Conservation (phyloP, 2,797 vertebrate species). For the Eulemur rubriventer region DNA sequence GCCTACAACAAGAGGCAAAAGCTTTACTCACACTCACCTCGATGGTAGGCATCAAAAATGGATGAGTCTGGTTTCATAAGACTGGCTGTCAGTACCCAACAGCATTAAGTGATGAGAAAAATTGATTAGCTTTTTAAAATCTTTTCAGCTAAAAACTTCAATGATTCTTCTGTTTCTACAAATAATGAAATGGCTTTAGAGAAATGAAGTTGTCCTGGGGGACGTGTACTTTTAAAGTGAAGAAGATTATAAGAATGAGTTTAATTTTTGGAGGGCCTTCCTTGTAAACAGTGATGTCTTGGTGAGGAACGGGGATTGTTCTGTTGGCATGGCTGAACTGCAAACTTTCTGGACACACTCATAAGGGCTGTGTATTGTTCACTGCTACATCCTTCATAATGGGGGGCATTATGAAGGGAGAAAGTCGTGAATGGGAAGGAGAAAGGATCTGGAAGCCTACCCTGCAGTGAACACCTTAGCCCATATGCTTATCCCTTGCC, state of each 20-base stretch:
- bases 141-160: slow-evolving; percentile 42
- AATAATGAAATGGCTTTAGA: slow-evolving; percentile 26
- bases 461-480: background rate
- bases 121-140: slow-evolving; percentile 55
- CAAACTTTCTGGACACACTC: background rate
- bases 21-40: background rate
- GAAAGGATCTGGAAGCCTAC: background rate
- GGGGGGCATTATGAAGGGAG: background rate
- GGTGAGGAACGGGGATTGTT: background rate
- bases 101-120: slow-evolving; percentile 6
- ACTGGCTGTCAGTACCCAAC: slow-evolving; percentile 62
- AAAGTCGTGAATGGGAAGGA: background rate
- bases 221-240: background rate
- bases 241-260: slow-evolving; percentile 28
- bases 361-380: background rate
- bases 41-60: slow-evolving; percentile 61
- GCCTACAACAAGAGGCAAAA: background rate
- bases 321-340: background rate
- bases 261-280: slow-evolving; percentile 5
- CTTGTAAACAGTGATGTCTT: background rate
- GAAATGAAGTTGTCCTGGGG: slow-evolving; percentile 10
- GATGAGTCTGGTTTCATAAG: slow-evolving; percentile 34
- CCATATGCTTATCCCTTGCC: background rate
- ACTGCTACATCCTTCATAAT: background rate
- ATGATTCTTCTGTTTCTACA: slow-evolving; percentile 6